Evolutionary conservation across 2,888 invertebrate genomes (phyloP).

Genomic region (Unio delphinus): DNA sequence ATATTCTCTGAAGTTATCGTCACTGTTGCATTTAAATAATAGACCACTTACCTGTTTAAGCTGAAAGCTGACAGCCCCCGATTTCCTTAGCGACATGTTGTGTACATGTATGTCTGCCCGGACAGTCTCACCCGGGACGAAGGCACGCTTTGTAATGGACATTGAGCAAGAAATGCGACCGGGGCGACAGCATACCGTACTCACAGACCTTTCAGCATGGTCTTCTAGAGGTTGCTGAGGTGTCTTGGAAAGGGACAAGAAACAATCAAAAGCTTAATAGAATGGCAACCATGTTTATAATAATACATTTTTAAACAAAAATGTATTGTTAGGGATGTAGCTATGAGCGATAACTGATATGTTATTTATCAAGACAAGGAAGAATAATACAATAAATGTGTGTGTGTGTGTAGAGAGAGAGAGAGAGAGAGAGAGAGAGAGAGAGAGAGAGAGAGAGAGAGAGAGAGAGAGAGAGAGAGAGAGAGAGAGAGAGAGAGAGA

Average conservation of each 20-base stretch:
- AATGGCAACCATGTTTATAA: background rate
- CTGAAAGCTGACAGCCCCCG: conserved; percentile 56
- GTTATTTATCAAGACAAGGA: too few relatives aligned
- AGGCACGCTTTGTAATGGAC: conserved; percentile 58
- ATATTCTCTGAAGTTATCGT: too few relatives aligned
- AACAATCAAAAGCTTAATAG: background rate
- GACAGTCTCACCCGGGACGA: conserved; percentile 63
- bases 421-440: too few relatives aligned
- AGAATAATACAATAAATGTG: too few relatives aligned
- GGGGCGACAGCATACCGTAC: conserved; percentile 62
- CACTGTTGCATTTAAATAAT: too few relatives aligned
- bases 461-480: too few relatives aligned
- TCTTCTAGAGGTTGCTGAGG: conserved; percentile 57
- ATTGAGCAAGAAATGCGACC: conserved; percentile 65
- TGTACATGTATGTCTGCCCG: conserved; percentile 60
- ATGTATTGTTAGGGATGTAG: too few relatives aligned
- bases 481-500: too few relatives aligned
- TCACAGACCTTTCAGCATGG: conserved; percentile 59
- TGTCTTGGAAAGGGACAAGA: conserved; percentile 22
- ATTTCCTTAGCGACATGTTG: conserved; percentile 63
- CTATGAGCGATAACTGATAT: too few relatives aligned
- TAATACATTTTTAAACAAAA: background rate
- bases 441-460: too few relatives aligned
- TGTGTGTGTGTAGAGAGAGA: too few relatives aligned
- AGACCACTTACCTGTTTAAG: conserved; percentile 55